Evolutionary conservation across 2,888 invertebrate species (phyloP), one percentile per base, ranked within the genome.

Genomic region (Drosophila stalkeri): DNA sequence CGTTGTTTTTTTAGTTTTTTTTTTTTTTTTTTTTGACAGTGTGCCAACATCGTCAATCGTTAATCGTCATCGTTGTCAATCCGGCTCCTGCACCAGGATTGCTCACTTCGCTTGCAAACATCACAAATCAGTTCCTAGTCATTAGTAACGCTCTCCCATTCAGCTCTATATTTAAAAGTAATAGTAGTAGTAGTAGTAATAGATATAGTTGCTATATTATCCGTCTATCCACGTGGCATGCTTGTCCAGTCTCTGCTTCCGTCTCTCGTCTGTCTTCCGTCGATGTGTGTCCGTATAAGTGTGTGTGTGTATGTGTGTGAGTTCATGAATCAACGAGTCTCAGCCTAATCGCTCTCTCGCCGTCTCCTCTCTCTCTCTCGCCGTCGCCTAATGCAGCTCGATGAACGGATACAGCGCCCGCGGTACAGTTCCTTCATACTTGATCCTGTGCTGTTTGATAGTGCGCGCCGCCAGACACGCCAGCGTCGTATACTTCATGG

Each of bases 391-490:
- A 86, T 93, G 93, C 72, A 91, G 85, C 84, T 93, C 92, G 63
- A 93, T 93, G 77, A 93, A 92, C 59, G 92, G 90, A 79, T 95
- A 94, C 27, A 95, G 91, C 72, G 94, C 94, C 62, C 93, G 93
- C 1, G 95, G 95, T 33, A 95, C 94, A 6, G 93, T 92, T 64
- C 94, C 94, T 64, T 94, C 93, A 92, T 96, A 96, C 1, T 95
- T 95, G 66, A 96, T 95, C 81, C 94, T 94, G 92, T 96, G 95
- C 92, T 95, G 95, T 91, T 95, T 95, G 64, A 99, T 96, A 6
- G 96, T 96, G 78, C 96, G 94, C 14, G 98, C 98, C 16, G 98
- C 97, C 69, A 98, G 94, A 92, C 98, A 99, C 90, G 96, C 96
- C 80, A 99, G 95, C 70, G 96, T 95, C 52, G 96, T 96, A 92